Conservation (phyloP, 2,113 vertebrate genomes). For the Meleagris gallopavo region DNA sequence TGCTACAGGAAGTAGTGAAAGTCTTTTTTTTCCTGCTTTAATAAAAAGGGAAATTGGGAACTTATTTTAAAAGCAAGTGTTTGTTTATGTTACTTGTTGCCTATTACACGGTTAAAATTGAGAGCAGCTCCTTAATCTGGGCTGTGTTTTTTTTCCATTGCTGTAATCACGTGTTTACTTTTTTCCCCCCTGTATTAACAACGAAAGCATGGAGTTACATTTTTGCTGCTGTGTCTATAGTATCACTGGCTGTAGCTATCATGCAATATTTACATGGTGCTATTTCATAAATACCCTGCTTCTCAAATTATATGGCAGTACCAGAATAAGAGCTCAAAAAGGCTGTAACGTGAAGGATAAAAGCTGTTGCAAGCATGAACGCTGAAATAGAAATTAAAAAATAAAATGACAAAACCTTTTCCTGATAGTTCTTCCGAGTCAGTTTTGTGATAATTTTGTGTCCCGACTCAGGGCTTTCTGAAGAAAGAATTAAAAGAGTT, state of each 20-base stretch:
- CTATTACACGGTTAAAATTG: not conserved
- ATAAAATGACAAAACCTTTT: not conserved
- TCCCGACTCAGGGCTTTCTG: not conserved
- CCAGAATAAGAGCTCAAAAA: not conserved
- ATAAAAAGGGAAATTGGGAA: not conserved
- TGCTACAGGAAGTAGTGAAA: slow-evolving; percentile 11
- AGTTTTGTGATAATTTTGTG: not conserved
- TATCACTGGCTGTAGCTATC: not conserved
- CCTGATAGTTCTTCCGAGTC: not conserved
- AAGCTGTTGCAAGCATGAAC: not conserved
- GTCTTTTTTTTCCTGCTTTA: not conserved
- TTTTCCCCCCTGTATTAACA: not conserved
- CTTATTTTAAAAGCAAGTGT: not conserved
- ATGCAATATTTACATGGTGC: accelerated
- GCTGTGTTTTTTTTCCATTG: not conserved
- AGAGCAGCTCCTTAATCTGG: slow-evolving; percentile 13
- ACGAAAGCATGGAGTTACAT: not conserved
- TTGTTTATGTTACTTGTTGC: not conserved
- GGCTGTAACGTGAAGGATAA: not conserved
- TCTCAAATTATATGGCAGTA: not conserved
- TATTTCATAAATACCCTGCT: not conserved
- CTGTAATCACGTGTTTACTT: not conserved
- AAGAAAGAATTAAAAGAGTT: slow-evolving; percentile 19
- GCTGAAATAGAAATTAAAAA: not conserved
- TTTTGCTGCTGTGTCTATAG: not conserved